Conservation (phyloP, 1,140 invertebrate genomes). For the Drosophila tsacasi region DNA sequence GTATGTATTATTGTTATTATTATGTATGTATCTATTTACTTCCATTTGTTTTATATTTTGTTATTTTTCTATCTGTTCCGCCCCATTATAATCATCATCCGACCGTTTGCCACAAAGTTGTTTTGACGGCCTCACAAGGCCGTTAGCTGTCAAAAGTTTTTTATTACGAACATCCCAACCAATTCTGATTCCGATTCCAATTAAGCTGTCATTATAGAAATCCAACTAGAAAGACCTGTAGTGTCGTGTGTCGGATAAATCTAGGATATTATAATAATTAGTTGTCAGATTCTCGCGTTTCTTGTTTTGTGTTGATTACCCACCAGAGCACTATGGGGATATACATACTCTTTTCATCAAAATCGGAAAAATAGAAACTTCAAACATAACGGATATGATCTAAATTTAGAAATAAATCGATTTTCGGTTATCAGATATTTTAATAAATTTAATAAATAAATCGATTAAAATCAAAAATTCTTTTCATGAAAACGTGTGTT, state of each 20-base stretch:
- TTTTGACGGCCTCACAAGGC: conserved; percentile 38
- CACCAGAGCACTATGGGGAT: background rate
- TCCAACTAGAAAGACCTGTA: conserved; percentile 17
- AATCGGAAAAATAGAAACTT: background rate
- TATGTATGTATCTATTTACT: background rate
- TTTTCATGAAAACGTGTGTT: too few relatives aligned
- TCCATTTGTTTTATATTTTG: background rate
- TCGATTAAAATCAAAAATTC: too few relatives aligned
- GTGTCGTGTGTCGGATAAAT: conserved; percentile 12
- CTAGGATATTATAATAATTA: conserved; percentile 33
- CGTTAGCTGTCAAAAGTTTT: conserved; percentile 45
- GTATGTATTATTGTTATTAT: background rate
- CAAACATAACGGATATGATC: too few relatives aligned
- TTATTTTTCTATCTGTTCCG: background rate
- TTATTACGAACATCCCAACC: conserved; percentile 17
- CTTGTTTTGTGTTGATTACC: background rate
- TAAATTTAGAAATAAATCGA: too few relatives aligned
- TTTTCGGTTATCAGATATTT: too few relatives aligned
- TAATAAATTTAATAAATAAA: too few relatives aligned
- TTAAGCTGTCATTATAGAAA: conserved; percentile 45
- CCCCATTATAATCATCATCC: background rate
- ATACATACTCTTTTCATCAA: background rate
- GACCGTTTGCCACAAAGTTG: conserved; percentile 18
- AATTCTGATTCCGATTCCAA: conserved; percentile 29
- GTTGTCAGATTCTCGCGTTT: conserved; percentile 6